Evolutionary conservation across 2,113 vertebrate species (phyloP).

Genomic region (Fulica atra): DNA sequence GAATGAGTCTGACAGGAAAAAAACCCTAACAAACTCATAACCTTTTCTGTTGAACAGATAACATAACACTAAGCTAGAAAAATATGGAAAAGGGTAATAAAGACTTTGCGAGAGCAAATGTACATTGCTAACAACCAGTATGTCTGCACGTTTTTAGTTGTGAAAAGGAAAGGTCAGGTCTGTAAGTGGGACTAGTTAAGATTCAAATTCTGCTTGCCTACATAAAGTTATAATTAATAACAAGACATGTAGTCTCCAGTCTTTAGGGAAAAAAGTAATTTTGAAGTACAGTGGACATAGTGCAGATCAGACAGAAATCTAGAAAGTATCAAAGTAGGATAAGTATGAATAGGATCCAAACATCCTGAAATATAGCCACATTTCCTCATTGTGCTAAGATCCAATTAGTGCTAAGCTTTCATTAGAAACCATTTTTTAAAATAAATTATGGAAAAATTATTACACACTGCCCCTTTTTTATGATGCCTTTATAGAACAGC

Average conservation of each 20-base stretch:
- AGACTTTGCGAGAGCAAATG: neutral
- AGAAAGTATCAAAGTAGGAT: neutral
- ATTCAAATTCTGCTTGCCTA: neutral
- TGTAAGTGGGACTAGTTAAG: neutral
- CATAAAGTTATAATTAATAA: neutral
- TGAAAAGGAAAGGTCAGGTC: neutral
- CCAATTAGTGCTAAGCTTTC: neutral
- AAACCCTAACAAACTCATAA: neutral
- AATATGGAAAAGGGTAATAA: neutral
- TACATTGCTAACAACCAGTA: neutral
- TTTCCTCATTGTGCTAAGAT: neutral
- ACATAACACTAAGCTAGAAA: neutral
- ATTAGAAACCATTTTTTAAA: neutral
- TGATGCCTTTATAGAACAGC: neutral
- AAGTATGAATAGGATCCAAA: neutral
- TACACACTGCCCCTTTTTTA: neutral
- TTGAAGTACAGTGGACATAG: neutral
- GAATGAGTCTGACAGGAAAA: neutral
- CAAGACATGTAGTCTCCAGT: neutral
- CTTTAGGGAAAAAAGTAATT: neutral
- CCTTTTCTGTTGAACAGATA: neutral
- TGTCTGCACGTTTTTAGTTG: fast-evolving
- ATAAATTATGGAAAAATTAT: constrained; percentile 1
- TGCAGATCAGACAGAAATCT: neutral
- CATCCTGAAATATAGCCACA: neutral